Base-by-base conservation (phyloP, 2,113 vertebrate genomes). In the Crotalus helleri region DNA sequence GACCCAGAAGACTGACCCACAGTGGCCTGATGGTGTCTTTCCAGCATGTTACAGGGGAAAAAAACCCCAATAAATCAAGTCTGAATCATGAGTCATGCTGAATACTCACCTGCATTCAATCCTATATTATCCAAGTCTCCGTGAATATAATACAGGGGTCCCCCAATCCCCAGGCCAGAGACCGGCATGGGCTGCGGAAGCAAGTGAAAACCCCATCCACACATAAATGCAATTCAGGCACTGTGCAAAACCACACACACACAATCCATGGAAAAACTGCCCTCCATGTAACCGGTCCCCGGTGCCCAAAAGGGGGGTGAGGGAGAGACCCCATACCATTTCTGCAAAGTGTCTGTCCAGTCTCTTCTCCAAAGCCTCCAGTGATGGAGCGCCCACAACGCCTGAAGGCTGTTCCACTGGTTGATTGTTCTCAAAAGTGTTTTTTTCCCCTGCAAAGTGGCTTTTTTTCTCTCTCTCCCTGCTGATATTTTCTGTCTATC, bases 401-500 rank as follows among this genome's bases (percentile, higher is more conserved):
- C 15, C 61, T n/a, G 61, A 11, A 13, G 11, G 61, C 29, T 13
- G 29, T 69, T 69, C 61, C 12, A 13, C 61, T n/a, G 61, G n/a
- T n/a, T 4, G 11, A 12, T 29, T 5, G 61, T n/a, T n/a, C 61
- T n/a, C 29, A n/a, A 69, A 69, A 69, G 29, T 29, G 29, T 2
- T 5, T n/a, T 26, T 29, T 1, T 0, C 3, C 11, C 59, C 59
- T 61, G 24, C 1, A 61, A 61, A 61, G 9, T 24, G 26, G 24
- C 9, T 59, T 4, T 9, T 9, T 11, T 0, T 2, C 59, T 11
- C 1, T 1, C 59, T 26, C 26, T 12, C 11, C 1, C n/a, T 2
- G 5, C 17, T 19, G 33, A 3, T 39, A 81, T 39, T 19, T 81
- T 81, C n/a, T 81, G 69, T 33, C 69, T 19, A 39, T 39, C n/a